Evolutionary conservation across 2,888 invertebrate genomes (phyloP).

Genomic region (Dermolepida albohirtum): DNA sequence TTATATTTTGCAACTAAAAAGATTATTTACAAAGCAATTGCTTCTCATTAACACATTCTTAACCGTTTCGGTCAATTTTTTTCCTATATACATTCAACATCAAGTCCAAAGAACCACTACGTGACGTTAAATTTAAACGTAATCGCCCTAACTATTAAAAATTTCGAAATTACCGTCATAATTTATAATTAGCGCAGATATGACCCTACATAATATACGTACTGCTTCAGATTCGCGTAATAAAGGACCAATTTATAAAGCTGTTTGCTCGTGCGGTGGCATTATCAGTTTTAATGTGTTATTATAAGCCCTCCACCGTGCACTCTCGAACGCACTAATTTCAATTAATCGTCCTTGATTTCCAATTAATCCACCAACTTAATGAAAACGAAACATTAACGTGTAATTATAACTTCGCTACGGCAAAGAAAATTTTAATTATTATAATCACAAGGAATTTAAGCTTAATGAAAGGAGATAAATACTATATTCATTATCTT

Average conservation of each 20-base stretch:
- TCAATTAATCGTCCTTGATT: constrained; percentile 37
- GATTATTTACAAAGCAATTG: no score
- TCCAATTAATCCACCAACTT: constrained; percentile 31
- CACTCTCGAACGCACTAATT: constrained; percentile 33
- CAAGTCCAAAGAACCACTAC: background rate
- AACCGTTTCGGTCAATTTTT: background rate
- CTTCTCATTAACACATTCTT: no score
- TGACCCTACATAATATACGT: constrained; percentile 37
- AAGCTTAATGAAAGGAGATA: constrained; percentile 8
- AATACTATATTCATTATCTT: constrained; percentile 5
- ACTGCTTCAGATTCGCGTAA: constrained; percentile 45
- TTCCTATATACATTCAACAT: background rate
- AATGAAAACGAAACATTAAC: constrained; percentile 35
- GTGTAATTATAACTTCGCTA: constrained; percentile 23
- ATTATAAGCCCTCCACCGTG: constrained; percentile 50
- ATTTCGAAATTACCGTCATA: constrained; percentile 37
- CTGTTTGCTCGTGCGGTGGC: constrained; percentile 49
- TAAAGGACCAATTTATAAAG: constrained; percentile 55
- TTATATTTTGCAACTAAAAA: no score
- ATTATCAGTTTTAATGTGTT: constrained; percentile 55
- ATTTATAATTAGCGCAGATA: constrained; percentile 39
- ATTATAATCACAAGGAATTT: constrained; percentile 11
- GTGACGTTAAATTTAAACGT: constrained; percentile 21
- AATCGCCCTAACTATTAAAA: constrained; percentile 37
- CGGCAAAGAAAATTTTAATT: constrained; percentile 16